These are phyloP conservation scores for Leptoteleia sp. DNA, from an alignment of 1,140 invertebrate species.

Conservation along the genomic window DNA sequence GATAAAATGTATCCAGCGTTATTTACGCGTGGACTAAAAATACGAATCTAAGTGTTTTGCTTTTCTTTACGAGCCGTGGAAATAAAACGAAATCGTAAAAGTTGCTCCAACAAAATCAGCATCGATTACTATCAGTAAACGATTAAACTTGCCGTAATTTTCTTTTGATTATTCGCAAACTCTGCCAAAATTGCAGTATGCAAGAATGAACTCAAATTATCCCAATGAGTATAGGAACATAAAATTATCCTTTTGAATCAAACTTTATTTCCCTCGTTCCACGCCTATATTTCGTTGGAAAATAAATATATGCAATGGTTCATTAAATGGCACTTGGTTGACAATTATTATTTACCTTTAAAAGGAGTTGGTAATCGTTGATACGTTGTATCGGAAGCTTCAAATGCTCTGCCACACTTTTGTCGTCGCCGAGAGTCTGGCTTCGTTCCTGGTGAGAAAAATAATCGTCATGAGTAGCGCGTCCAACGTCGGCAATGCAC, in stretches of 20 bases:
- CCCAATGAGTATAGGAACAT: too few species aligned
- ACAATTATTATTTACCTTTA: constrained; percentile 87
- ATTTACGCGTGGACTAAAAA: constrained; percentile 10
- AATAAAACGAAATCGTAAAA: too few species aligned
- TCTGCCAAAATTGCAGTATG: constrained; percentile 26
- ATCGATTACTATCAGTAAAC: too few species aligned
- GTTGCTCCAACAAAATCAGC: too few species aligned
- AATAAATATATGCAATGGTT: too few species aligned
- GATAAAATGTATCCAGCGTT: constrained; percentile 4
- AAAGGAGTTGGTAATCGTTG: constrained; percentile 96
- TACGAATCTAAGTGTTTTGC: neutral
- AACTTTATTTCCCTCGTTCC: too few species aligned
- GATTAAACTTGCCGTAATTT: too few species aligned
- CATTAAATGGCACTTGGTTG: too few species aligned
- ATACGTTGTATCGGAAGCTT: constrained; percentile 97
- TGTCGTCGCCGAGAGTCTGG: constrained; percentile 92
- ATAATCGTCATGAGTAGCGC: constrained; percentile 38
- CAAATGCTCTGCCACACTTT: constrained; percentile 92
- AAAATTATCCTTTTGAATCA: too few species aligned
- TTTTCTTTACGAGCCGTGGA: neutral
- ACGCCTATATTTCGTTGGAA: too few species aligned
- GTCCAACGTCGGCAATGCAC: constrained; percentile 18
- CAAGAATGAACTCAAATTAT: too few species aligned
- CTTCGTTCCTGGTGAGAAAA: constrained; percentile 88
- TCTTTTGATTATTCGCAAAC: constrained; percentile 22